phyloP scores from a whole-genome alignment of 2,113 vertebrate genomes.

The Apodemus speciosus region DNA sequence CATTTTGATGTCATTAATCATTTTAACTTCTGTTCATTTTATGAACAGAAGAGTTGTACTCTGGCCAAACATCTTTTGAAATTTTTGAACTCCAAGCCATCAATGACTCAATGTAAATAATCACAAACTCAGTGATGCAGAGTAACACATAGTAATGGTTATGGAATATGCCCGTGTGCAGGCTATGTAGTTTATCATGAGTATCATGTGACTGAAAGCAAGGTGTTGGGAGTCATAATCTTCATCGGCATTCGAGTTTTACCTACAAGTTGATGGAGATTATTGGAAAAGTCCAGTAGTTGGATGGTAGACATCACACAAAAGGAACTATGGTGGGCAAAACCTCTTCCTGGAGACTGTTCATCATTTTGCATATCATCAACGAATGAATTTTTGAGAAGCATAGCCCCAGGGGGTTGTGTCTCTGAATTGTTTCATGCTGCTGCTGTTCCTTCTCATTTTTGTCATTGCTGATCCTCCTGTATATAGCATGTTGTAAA shows the following conservation, averaged over 20 bases:
- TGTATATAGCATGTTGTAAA: too few relatives aligned
- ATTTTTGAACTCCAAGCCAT: not conserved
- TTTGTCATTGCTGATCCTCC: too few relatives aligned
- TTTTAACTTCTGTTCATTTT: too few relatives aligned
- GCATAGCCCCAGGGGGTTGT: too few relatives aligned
- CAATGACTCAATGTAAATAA: not conserved
- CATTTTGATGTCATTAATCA: not conserved
- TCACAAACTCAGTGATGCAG: not conserved
- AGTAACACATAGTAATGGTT: not conserved
- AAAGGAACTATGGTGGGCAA: too few relatives aligned
- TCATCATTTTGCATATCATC: too few relatives aligned
- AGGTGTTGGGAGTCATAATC: accelerated
- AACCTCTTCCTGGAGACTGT: too few relatives aligned
- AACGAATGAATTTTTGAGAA: too few relatives aligned
- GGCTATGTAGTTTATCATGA: not conserved
- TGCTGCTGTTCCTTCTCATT: too few relatives aligned
- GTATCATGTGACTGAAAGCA: not conserved
- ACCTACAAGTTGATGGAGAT: not conserved
- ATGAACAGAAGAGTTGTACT: not conserved
- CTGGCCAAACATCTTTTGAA: not conserved
- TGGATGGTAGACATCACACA: not conserved
- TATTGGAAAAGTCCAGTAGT: not conserved
- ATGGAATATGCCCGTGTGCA: not conserved
- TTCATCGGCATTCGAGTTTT: not conserved
- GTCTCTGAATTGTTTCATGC: too few relatives aligned